Conservation (phyloP, 2,888 invertebrate species). For the Ctena decussata region DNA sequence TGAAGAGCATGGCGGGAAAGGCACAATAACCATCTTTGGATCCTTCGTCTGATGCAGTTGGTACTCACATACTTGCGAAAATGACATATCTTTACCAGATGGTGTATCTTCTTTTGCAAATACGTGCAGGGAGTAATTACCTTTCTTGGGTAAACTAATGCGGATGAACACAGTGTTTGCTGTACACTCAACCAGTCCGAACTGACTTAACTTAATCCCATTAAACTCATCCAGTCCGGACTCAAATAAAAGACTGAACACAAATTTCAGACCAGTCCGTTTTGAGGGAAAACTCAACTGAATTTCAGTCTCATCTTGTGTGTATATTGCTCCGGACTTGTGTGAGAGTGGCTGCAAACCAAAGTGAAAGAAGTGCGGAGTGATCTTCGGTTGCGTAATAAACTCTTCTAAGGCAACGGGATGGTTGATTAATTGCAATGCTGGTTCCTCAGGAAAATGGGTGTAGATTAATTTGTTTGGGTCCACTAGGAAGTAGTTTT, state of each 20-base stretch:
- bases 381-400: constrained; percentile 69
- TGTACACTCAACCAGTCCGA: constrained; percentile 70
- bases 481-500: constrained; percentile 70
- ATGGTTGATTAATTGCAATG: constrained; percentile 66
- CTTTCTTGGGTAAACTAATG: constrained; percentile 67
- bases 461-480: constrained; percentile 72
- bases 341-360: constrained; percentile 70
- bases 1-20: constrained; percentile 74
- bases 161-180: constrained; percentile 63
- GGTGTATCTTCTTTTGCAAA: constrained; percentile 73
- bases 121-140: constrained; percentile 63
- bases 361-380: constrained; percentile 71
- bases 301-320: constrained; percentile 66
- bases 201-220: constrained; percentile 67
- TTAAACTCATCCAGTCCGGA: constrained; percentile 63
- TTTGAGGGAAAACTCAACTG: constrained; percentile 66
- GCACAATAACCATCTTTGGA: constrained; percentile 49
- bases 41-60: constrained; percentile 66
- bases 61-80: constrained; percentile 73
- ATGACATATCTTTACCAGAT: constrained; percentile 68
- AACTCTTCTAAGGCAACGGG: constrained; percentile 67
- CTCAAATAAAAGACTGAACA: constrained; percentile 64
- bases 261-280: constrained; percentile 66
- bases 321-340: constrained; percentile 64
- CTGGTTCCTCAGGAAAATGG: constrained; percentile 70